A percentile compares a stretch with the other conserved stretches of the same genome.
phyloP scores from a whole-genome alignment of 2,888 invertebrate genomes.

The Meta bourneti region DNA sequence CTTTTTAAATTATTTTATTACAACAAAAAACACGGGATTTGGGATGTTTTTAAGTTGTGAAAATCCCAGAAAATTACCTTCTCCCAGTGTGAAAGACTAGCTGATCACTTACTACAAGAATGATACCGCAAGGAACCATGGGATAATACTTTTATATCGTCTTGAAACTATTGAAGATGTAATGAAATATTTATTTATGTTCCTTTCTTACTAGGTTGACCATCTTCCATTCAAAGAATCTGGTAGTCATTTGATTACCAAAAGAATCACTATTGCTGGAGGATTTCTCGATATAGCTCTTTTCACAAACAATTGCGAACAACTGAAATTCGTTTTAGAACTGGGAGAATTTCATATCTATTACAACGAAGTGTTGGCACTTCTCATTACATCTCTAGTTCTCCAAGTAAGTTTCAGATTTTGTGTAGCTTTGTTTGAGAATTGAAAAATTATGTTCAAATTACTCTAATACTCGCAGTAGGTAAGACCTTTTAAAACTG shows the following conservation, averaged over 20 bases:
- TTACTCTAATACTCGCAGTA: too few species aligned
- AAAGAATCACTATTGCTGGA: slow-evolving; percentile 77
- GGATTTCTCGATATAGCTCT: slow-evolving; percentile 77
- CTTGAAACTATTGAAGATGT: neutral
- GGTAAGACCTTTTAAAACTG: too few species aligned
- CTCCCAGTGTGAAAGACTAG: too few species aligned
- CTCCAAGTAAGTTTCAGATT: slow-evolving; percentile 70
- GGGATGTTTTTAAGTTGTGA: too few species aligned
- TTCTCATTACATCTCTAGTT: slow-evolving; percentile 75
- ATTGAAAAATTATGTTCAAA: too few species aligned
- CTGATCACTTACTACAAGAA: too few species aligned
- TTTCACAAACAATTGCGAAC: slow-evolving; percentile 77
- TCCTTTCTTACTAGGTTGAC: too few species aligned
- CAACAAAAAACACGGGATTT: too few species aligned
- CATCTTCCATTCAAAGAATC: neutral
- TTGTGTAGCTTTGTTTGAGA: neutral
- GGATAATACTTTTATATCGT: neutral
- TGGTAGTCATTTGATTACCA: slow-evolving; percentile 46
- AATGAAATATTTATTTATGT: too few species aligned
- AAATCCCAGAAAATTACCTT: too few species aligned
- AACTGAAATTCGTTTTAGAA: slow-evolving; percentile 77
- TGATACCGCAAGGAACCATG: too few species aligned
- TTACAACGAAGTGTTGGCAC: slow-evolving; percentile 71
- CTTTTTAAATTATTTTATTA: too few species aligned
- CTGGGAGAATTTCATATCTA: slow-evolving; percentile 73